phyloP scores from a whole-genome alignment of 2,113 vertebrate genomes.

The Pagrus major region DNA sequence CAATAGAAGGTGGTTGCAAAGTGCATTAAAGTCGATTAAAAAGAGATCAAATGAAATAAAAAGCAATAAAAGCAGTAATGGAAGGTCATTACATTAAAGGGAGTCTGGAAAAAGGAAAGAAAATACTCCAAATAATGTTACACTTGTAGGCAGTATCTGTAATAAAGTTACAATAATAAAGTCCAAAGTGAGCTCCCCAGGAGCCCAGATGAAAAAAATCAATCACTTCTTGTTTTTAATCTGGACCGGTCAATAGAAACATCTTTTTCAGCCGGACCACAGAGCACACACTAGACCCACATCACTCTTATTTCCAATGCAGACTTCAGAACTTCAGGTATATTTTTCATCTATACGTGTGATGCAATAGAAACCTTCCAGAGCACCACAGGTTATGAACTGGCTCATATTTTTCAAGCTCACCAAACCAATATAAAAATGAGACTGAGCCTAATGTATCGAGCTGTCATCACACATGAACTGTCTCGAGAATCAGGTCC shows the following conservation, averaged over 20 bases:
- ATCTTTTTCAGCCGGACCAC: not conserved
- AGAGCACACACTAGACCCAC: not conserved
- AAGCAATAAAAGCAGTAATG: constrained; percentile 46
- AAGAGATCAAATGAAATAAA: constrained; percentile 17
- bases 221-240: constrained; percentile 28
- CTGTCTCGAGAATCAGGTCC: too few relatives aligned
- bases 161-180: constrained; percentile 43
- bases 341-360: not conserved
- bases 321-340: not conserved
- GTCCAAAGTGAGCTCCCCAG: constrained; percentile 4
- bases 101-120: not conserved
- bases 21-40: constrained; percentile 16
- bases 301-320: not conserved
- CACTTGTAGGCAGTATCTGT: not conserved
- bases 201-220: constrained; percentile 31
- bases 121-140: constrained; percentile 19
- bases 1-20: not conserved
- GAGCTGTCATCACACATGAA: too few relatives aligned
- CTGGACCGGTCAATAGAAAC: not conserved
- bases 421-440: too few relatives aligned
- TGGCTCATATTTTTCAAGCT: too few relatives aligned
- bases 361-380: not conserved
- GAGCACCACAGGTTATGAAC: not conserved
- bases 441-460: too few relatives aligned
- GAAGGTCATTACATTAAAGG: constrained; percentile 32